A percentile compares a stretch with the other conserved stretches of the same genome.
Evolutionary conservation across 92 coral and sea anemone species (phyloP).

Genomic region (Palythoa heliodiscus): DNA sequence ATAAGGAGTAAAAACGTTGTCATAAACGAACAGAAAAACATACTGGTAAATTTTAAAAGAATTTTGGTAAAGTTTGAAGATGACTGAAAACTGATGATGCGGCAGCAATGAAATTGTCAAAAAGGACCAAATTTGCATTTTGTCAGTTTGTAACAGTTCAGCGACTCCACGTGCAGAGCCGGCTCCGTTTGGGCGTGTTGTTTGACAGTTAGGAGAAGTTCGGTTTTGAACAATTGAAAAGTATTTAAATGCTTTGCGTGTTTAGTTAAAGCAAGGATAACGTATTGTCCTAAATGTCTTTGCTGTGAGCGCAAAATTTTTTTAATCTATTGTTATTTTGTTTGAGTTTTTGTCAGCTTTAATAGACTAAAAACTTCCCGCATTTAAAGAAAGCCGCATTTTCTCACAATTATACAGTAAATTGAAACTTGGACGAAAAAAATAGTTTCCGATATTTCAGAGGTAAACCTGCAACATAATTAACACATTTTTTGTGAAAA

Average conservation of each 20-base stretch:
- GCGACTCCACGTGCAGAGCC: constrained; percentile 27
- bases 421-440: too few relatives aligned
- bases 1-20: not conserved
- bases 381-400: too few relatives aligned
- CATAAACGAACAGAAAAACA: not conserved
- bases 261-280: not conserved
- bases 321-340: not conserved
- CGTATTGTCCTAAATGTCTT: too few relatives aligned
- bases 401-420: too few relatives aligned
- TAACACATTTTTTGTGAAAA: not conserved
- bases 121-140: constrained; percentile 13
- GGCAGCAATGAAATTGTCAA: not conserved
- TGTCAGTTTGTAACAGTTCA: constrained; percentile 22
- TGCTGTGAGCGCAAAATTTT: too few relatives aligned
- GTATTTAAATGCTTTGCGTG: not conserved
- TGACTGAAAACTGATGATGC: constrained; percentile 3
- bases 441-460: too few relatives aligned
- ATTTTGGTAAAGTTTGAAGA: not conserved
- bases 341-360: not conserved
- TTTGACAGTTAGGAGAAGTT: constrained; percentile 3
- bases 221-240: not conserved
- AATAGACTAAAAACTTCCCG: not conserved
- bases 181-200: not conserved
- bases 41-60: not conserved
- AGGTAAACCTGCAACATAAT: too few relatives aligned